Percentiles rank a stretch among this genome's conserved stretches.
Evolutionary conservation across 2,113 vertebrate genomes (phyloP).

Genomic region (Cinclus mexicanus): DNA sequence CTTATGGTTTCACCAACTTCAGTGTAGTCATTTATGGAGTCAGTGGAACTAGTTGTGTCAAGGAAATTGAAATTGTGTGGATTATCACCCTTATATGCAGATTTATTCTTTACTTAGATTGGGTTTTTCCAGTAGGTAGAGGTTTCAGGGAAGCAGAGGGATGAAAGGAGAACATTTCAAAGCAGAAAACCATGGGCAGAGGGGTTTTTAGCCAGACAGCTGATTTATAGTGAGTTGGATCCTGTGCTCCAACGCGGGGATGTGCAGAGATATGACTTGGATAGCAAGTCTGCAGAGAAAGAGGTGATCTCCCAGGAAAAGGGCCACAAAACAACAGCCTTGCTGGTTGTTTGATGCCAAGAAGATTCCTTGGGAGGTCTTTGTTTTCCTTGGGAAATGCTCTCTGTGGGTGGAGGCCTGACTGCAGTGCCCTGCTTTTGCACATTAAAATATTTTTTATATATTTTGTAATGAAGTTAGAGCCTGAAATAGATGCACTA

Average conservation of each 20-base stretch:
- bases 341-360: not conserved
- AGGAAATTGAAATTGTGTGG: not conserved
- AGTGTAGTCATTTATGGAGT: not conserved
- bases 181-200: not conserved
- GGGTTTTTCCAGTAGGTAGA: not conserved
- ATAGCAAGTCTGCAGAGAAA: not conserved
- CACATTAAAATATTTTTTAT: slow-evolving; percentile 5
- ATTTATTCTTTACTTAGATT: not conserved
- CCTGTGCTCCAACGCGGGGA: not conserved
- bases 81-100: not conserved
- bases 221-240: not conserved
- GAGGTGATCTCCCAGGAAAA: not conserved
- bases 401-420: not conserved
- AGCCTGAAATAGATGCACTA: not conserved
- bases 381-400: not conserved
- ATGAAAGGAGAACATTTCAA: not conserved
- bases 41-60: not conserved
- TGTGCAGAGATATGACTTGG: not conserved
- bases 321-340: not conserved
- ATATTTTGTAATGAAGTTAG: not conserved
- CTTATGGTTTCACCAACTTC: not conserved
- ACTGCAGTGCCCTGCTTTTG: not conserved
- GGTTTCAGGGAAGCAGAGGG: not conserved
- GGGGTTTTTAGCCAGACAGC: not conserved
- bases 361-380: not conserved